Base-by-base conservation (phyloP, 2,113 vertebrate genomes). In the Hirundichthys speculiger region DNA sequence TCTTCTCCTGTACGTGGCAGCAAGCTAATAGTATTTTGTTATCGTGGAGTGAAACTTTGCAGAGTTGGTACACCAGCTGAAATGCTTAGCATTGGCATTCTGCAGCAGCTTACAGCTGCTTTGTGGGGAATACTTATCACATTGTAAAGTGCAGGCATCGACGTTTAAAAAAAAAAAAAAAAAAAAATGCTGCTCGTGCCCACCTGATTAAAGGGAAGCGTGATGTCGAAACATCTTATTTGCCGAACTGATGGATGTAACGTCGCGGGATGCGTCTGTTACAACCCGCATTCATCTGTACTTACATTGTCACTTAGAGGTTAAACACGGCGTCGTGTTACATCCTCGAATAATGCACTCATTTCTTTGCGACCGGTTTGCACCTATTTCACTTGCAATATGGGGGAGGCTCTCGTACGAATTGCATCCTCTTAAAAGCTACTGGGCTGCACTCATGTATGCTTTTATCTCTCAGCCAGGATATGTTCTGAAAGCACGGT, bases 21-120 rank as follows among this genome's bases (percentile, higher is more conserved):
- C 91, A 94, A n/a, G 92, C 91, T 96, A 96, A 95, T 95, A 92
- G 87, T 93, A 96, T 98, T 98, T 94, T 94, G 94, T 95, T 95
- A 96, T 97, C 93, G 92, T 81, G 90, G 84, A 82, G 88, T 86
- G 91, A 95, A 96, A 94, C 92, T 94, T 93, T 92, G 91, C 92
- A 91, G 92, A 90, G 88, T 83, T 87, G 75, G 85, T 73, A 77
- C 84, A 78, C 69, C 79, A 76, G 84, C 83, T 71, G 80, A 80
- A 80, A 87, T 73, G 79, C 74, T 62, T 75, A 59, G 77, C 80
- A 73, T 68, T 73, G 72, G 64, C 69, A 78, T 82, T 80, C 81
- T 60, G 83, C 77, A 62, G 74, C 66, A 1, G 66, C 79, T 25
- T 46, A 5, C 70, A 25, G 59, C 75, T 62, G 69, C 65, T 57